Evolutionary conservation across 2,888 invertebrate species (phyloP), one percentile per base, ranked within the genome.

Genomic region (Heliconius sara): DNA sequence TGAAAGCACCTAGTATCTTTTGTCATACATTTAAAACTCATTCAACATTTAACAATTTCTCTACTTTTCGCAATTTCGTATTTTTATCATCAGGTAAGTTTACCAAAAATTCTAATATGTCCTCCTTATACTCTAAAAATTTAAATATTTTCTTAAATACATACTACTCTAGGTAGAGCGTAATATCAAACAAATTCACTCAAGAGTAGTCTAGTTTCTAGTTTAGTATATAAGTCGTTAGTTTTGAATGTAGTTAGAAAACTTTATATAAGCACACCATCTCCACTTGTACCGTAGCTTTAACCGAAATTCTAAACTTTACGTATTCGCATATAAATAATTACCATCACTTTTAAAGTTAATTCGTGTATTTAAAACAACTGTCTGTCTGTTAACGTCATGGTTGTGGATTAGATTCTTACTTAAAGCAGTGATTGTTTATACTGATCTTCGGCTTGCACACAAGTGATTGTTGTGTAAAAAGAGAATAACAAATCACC

Each of bases 171-270:
- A 25, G 75, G 22, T 43, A 39, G 25, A 75, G 27, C 39, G 75
- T 75, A 75, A 75, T 75, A 63, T 65, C 63, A 39, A 75, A 75
- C 63, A 75, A 75, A 65, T 75, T 65, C 43, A 57, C n/a, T 72
- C 43, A 75, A 75, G 65, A 65, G 75, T 43, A 47, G 65, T 43
- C 75, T 75, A 60, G 75, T 43, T 75, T 25, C 68, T 25, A 70
- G 68, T 70, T 75, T 65, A 25, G 65, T 65, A 75, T 74, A 63
- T 75, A 75, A 75, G 65, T 75, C 65, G 63, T 75, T 75, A 75
- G 60, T 75, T 75, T 63, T 75, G 74, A 63, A 75, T 43, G 63
- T 65, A 75, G 60, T 43, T 39, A 75, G 39, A 75, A 72, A 72
- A 75, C 74, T 75, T 75, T 75, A 16, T 75, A 27, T 39, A 22